Base-by-base conservation (phyloP, 2,113 vertebrate genomes). In the Nerophis lumbriciformis region DNA sequence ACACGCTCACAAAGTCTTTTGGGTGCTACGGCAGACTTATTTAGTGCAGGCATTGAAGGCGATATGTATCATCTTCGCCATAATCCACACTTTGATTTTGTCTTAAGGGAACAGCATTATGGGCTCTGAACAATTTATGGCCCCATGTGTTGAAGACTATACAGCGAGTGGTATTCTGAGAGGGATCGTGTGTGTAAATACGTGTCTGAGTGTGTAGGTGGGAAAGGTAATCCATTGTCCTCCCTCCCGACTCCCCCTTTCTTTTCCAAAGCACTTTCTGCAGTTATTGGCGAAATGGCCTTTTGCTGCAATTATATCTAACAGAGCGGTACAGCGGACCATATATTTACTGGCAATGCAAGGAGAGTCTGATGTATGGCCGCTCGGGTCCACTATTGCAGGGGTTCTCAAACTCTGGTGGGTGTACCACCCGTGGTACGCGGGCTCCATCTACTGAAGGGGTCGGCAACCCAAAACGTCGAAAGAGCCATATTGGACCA, bases 191-290 rank as follows among this genome's bases (percentile, higher is more conserved):
- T 50, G 11, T 59, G 15, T 58, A 28, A 69, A 16, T 49, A 39
- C 52, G 5, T 51, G 10, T 37, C 8, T 53, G 48, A 48, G 52
- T 52, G 65, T 56, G 8, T n/a, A 4, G 8, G 6, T 8, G 2
- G 36, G 15, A 69, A 67, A 68, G 57, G 42, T 75, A 77, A 80
- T 79, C 73, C 59, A 76, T 77, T 42, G 45, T 21, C 35, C 58
- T 49, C 15, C 48, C 44, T 60, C 52, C 28, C 4, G 35, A 13
- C 37, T 51, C 28, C 51, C 14, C 14, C 12, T 15, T 12, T 57
- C 54, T 12, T 51, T 47, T 49, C 28, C n/a, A 28, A 4, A 47
- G 57, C 59, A 19, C 7, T 69, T 64, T 59, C 60, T 63, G 64
- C 39, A 47, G 52, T 53, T 54, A 37, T 51, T 42, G 58, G 21